Conservation (phyloP, 2,888 invertebrate species). For the Rosalia funebris region DNA sequence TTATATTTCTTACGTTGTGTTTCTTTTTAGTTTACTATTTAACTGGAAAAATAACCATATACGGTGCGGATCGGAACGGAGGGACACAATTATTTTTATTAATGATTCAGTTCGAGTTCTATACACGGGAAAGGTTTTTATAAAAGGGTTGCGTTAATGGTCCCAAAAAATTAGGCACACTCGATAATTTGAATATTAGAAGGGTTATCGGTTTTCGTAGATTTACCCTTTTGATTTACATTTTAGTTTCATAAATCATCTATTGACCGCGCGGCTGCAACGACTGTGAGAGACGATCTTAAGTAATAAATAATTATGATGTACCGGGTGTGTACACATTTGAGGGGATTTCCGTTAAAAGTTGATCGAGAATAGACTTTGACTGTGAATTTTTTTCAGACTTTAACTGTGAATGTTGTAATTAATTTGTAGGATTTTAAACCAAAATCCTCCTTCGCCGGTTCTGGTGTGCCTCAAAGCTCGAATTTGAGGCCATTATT, state of each 20-base stretch:
- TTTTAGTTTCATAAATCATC: constrained; percentile 41
- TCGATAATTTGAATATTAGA: constrained; percentile 40
- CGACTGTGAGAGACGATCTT: constrained; percentile 22
- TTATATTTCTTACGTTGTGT: constrained; percentile 37
- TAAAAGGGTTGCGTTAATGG: constrained; percentile 41
- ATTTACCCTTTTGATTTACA: constrained; percentile 36
- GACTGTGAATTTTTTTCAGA: no score
- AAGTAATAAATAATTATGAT: constrained; percentile 1
- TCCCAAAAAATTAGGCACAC: constrained; percentile 40
- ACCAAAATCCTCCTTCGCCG: no score
- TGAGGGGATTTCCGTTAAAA: not conserved
- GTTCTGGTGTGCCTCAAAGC: no score
- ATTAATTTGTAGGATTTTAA: no score
- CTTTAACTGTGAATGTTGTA: no score
- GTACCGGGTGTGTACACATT: not conserved
- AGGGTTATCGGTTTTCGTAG: constrained; percentile 31
- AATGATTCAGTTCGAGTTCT: constrained; percentile 36
- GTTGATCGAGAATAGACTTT: no score
- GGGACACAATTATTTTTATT: constrained; percentile 37
- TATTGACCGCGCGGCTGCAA: constrained; percentile 19
- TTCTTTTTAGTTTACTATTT: constrained; percentile 42
- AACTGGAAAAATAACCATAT: constrained; percentile 45
- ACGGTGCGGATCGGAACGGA: constrained; percentile 22
- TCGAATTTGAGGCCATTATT: no score
- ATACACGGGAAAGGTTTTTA: constrained; percentile 43